A percentile compares a stretch with the other conserved stretches of the same genome.
Evolutionary conservation across 2,113 vertebrate species (phyloP).

Genomic region (Gobiocypris rarus): DNA sequence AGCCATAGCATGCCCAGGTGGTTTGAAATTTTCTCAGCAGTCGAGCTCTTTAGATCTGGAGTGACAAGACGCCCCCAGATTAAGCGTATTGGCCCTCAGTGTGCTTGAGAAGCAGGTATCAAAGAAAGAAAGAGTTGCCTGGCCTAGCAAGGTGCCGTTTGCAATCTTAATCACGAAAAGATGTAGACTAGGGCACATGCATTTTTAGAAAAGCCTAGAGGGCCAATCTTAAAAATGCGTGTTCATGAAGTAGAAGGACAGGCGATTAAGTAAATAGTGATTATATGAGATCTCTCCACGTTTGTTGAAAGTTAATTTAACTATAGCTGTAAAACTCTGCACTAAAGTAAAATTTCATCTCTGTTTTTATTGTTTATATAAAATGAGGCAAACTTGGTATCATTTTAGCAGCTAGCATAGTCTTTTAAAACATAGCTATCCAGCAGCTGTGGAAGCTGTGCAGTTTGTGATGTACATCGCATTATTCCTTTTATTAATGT

Average conservation of each 20-base stretch:
- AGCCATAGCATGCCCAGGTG: not conserved
- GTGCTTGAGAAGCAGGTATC: not conserved
- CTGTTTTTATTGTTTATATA: not conserved
- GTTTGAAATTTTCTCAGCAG: constrained; percentile 5
- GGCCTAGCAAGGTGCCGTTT: not conserved
- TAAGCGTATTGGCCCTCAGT: not conserved
- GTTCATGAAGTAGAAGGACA: not conserved
- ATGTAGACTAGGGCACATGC: not conserved
- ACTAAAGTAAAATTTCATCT: not conserved
- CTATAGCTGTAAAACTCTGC: no score
- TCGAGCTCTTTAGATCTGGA: constrained; percentile 6
- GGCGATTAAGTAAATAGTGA: no score
- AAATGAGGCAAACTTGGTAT: not conserved
- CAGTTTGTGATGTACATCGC: not conserved
- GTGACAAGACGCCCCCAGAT: constrained; percentile 9
- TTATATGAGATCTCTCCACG: no score
- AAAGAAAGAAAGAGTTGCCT: not conserved
- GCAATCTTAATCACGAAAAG: not conserved
- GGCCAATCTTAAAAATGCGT: not conserved
- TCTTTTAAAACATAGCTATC: no score
- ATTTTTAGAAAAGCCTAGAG: not conserved
- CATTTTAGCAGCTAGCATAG: not conserved
- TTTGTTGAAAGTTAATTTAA: no score
- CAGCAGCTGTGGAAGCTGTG: not conserved
- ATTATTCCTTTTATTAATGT: not conserved